Evolutionary conservation across 2,797 vertebrate genomes (phyloP), one percentile per base, ranked within the genome.

Genomic region (Urophycis tenuis): DNA sequence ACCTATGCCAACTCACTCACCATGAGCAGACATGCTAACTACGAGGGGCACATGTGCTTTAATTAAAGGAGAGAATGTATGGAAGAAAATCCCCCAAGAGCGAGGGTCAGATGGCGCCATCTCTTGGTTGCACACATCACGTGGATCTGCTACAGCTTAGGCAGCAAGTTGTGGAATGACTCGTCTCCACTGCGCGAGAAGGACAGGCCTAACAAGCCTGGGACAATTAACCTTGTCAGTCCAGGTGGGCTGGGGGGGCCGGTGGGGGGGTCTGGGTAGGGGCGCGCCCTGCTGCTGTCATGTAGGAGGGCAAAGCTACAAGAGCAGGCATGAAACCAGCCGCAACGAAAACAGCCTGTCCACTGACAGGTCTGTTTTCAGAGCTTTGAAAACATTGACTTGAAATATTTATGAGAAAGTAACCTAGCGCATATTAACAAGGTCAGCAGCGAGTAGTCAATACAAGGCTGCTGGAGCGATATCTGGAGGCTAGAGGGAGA

Each of bases 381-480:
- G 87, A 86, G 85, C 85, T 83, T 82, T 88, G 87, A 90, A 92
- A 90, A 92, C 88, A 91, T 31, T 19, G 84, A 87, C 87, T 89
- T 92, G 85, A 92, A 93, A 92, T 92, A 93, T 93, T 92, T 90
- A 93, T 92, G 91, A 92, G 90, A 85, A 86, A 88, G 89, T 87
- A 91, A 88, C 87, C 90, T 81, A 30, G 86, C 35, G 89, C 88
- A 92, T 91, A 92, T 91, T 91, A 93, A 92, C 90, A 89, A 90
- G 91, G 92, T 88, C 86, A 81, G 87, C 80, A 78, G 81, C 30
- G 30, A 81, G 74, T 85, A 89, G 82, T 87, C 87, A 84, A 89
- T 88, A 86, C 81, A 86, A 79, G 88, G 80, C 88, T 86, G 87
- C 82, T 89, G 82, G 80, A 81, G 84, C 82, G 64, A 75, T 81